Base-by-base conservation (phyloP, 2,113 vertebrate genomes). In the Phrynosoma blainvillii region DNA sequence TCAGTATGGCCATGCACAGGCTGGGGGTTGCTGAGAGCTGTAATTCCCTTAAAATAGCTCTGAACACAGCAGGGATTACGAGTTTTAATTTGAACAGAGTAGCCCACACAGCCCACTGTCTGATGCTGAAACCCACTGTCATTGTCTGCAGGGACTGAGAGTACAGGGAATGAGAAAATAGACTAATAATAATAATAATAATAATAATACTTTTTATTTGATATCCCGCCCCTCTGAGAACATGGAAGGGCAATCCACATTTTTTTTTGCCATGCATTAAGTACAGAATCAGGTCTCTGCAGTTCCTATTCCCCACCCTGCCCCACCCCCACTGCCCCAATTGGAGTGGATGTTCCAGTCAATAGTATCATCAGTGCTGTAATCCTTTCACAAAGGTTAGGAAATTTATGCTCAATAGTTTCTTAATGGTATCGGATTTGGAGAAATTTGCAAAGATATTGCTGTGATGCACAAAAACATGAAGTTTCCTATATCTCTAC, bases 381-480 rank as follows among this genome's bases (percentile, higher is more conserved):
- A 90, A 77, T 84, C 59, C 84, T 52, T 70, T 21, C 75, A 87
- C 23, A 79, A 6, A 91, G 21, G 2, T 73, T 65, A 81, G 88
- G 40, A n/a, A 89, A 83, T 52, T 81, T 86, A 59, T 1, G 88
- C 79, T 85, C 86, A 85, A 66, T 88, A 85, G 79, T 84, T 93
- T 73, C 62, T 79, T 82, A 92, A 88, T 73, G 27, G 11, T 40
- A 92, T 71, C 71, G 89, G 36, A 86, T 85, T 87, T 94, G 71
- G 23, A 68, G 47, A 88, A 88, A 85, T 86, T 88, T 71, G 40
- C 71, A n/a, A 93, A 79, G 21, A 91, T 80, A 86, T 0, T 79
- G 30, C 36, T 88, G 70, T 89, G 68, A 88, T 25, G 65, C 27
- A 92, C 83, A 83, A 93, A 88, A 95, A 88, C 23, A 77, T 68